These are phyloP conservation scores for Agriopis aurantiaria DNA, from an alignment of 2,888 invertebrate genomes.

Conservation along the genomic window DNA sequence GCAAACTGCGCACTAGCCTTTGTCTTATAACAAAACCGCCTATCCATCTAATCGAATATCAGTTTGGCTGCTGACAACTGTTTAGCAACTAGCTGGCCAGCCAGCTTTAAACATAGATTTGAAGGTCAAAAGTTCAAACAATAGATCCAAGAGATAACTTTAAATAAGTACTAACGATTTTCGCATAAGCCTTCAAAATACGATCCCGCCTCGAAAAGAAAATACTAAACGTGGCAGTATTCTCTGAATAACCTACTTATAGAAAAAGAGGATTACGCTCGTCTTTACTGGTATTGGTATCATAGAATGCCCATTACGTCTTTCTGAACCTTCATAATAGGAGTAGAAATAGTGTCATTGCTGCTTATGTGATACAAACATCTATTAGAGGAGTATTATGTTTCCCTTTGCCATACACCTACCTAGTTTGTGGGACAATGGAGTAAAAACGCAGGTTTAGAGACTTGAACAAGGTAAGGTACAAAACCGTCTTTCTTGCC, in stretches of 20 bases:
- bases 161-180: conserved; percentile 11
- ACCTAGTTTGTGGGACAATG: neutral
- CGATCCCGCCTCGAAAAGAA: conserved; percentile 9
- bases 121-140: neutral
- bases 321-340: conserved; percentile 28
- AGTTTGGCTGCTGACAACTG: too few species aligned
- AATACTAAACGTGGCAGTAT: conserved; percentile 12
- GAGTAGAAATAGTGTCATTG: conserved; percentile 20
- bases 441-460: neutral
- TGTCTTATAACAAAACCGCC: too few species aligned
- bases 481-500: neutral
- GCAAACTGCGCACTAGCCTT: too few species aligned
- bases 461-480: neutral
- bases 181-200: conserved; percentile 10
- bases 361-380: conserved; percentile 20
- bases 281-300: conserved; percentile 23
- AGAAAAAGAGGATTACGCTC: conserved; percentile 22
- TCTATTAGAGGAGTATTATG: conserved; percentile 20
- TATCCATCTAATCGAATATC: too few species aligned
- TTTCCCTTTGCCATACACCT: conserved; percentile 7
- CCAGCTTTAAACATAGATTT: too few species aligned
- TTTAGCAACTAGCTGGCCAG: too few species aligned
- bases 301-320: conserved; percentile 29
- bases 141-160: neutral
- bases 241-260: conserved; percentile 11